Evolutionary conservation across 2,797 vertebrate species (phyloP).

Genomic region (Fringilla coelebs): DNA sequence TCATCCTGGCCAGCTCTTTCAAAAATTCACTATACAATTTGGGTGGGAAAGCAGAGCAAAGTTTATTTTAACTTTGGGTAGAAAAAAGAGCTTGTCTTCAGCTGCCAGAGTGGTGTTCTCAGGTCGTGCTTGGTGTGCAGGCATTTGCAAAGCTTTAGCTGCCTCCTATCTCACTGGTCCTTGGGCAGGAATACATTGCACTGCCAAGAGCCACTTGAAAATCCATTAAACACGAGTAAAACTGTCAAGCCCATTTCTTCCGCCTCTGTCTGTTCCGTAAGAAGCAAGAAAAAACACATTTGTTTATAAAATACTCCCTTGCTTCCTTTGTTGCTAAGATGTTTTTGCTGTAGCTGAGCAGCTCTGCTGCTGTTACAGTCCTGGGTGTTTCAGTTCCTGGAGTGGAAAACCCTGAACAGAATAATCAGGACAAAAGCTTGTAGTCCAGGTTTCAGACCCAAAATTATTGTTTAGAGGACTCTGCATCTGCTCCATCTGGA

Average conservation of each 20-base stretch:
- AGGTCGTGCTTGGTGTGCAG: not conserved
- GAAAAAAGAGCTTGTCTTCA: not conserved
- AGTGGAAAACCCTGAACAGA: not conserved
- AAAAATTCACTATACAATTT: not conserved
- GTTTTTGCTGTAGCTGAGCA: not conserved
- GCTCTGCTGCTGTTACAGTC: not conserved
- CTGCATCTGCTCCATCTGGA: not conserved
- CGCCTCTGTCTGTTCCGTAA: not conserved
- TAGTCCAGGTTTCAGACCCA: not conserved
- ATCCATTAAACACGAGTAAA: not conserved
- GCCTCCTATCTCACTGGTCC: not conserved
- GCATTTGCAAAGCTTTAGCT: not conserved
- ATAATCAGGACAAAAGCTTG: not conserved
- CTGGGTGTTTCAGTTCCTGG: not conserved
- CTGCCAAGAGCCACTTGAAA: not conserved
- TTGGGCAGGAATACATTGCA: not conserved
- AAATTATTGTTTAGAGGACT: not conserved
- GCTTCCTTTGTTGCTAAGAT: not conserved
- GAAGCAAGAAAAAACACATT: not conserved
- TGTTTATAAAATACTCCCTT: not conserved
- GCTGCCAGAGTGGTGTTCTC: not conserved
- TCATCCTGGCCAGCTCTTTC: not conserved
- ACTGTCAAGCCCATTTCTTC: not conserved
- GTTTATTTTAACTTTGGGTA: not conserved
- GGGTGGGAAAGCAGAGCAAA: not conserved